Evolutionary conservation across 1,140 invertebrate genomes (phyloP).

Genomic region (Saccostrea echinata): DNA sequence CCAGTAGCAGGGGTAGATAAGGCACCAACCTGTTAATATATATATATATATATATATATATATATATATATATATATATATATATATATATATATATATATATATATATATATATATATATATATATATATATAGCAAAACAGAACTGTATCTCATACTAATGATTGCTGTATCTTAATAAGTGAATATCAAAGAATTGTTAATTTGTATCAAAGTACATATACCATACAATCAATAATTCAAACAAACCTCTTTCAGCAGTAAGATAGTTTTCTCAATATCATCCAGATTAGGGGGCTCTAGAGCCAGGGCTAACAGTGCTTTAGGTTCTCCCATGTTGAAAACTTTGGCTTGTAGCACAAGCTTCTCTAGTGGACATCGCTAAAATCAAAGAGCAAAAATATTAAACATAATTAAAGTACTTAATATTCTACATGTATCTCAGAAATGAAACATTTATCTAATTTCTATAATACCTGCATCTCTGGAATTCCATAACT

Average conservation of each 20-base stretch:
- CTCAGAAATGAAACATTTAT: background rate
- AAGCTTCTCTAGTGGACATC: slow-evolving; percentile 90
- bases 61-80: too few relatives aligned
- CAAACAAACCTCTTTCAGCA: slow-evolving; percentile 89
- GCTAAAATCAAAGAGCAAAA: slow-evolving; percentile 82
- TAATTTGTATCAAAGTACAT: too few relatives aligned
- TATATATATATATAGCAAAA: too few relatives aligned
- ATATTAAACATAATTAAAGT: background rate
- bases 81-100: too few relatives aligned
- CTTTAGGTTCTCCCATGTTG: slow-evolving; percentile 90
- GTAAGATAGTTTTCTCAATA: slow-evolving; percentile 89
- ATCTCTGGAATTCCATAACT: slow-evolving; percentile 78
- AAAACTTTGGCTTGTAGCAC: slow-evolving; percentile 92
- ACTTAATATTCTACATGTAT: background rate
- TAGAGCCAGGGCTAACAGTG: slow-evolving; percentile 90
- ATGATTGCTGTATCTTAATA: too few relatives aligned
- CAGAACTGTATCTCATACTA: too few relatives aligned
- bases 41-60: background rate
- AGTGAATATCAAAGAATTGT: too few relatives aligned
- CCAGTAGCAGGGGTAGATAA: slow-evolving; percentile 83
- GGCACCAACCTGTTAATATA: slow-evolving; percentile 80
- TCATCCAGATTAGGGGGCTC: slow-evolving; percentile 92
- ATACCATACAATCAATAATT: background rate
- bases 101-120: too few relatives aligned
- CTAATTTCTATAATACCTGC: slow-evolving; percentile 65